Evolutionary conservation across 1,140 invertebrate genomes (phyloP).

Genomic region (Dolichoris vasculosae): DNA sequence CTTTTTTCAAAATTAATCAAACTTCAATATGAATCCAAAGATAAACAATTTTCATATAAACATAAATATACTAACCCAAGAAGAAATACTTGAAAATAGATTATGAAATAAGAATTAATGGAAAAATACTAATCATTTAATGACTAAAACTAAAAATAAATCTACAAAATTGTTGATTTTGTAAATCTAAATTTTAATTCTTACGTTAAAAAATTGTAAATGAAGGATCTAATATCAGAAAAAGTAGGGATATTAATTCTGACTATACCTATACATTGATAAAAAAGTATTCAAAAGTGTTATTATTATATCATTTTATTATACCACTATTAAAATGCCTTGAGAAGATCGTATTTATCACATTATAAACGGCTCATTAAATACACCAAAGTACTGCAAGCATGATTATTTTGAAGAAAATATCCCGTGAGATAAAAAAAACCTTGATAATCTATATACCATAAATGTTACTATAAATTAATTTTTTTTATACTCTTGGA

Average conservation of each 20-base stretch:
- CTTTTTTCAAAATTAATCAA: conserved; percentile 16
- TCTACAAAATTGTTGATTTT: too few relatives aligned
- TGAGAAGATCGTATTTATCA: conserved; percentile 2
- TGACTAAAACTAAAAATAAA: background rate
- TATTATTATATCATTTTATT: too few relatives aligned
- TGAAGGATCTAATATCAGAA: conserved; percentile 26
- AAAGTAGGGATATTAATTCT: background rate
- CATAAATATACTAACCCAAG: background rate
- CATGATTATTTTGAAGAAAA: background rate
- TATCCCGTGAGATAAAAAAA: background rate
- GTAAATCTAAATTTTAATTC: too few relatives aligned
- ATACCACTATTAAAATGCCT: background rate
- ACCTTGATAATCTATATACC: background rate
- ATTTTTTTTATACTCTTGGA: background rate
- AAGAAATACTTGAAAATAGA: background rate
- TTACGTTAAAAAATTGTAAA: too few relatives aligned
- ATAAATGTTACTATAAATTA: background rate
- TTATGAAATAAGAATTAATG: background rate
- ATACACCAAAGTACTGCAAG: conserved; percentile 1
- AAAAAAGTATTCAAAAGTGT: background rate
- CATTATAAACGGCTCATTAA: conserved; percentile 24
- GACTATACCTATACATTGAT: background rate
- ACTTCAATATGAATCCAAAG: background rate
- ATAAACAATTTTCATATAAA: background rate
- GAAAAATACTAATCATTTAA: background rate